Evolutionary conservation across 2,797 vertebrate species (phyloP).

Genomic region (Graptemys geographica): DNA sequence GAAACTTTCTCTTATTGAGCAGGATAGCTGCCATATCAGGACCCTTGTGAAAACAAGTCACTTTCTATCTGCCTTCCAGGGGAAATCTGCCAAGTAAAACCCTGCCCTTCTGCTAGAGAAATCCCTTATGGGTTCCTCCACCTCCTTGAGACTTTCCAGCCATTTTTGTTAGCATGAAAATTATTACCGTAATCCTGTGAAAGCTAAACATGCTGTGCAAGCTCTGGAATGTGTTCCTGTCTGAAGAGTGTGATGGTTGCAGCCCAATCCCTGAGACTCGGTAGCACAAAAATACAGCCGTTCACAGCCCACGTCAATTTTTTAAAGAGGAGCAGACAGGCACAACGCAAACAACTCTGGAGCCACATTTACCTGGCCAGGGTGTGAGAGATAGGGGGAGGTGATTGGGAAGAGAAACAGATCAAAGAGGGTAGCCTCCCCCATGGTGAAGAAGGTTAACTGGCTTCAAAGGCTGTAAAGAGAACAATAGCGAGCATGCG

Average conservation of each 20-base stretch:
- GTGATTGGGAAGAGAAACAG: neutral
- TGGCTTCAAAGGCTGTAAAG: neutral
- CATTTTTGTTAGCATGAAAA: neutral
- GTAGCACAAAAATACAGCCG: neutral
- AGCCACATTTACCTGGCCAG: neutral
- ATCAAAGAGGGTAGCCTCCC: neutral
- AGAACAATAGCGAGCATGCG: accelerated
- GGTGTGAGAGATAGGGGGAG: neutral
- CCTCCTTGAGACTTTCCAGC: neutral
- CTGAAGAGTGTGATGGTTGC: neutral
- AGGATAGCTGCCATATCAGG: neutral
- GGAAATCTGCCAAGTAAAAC: neutral
- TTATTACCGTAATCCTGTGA: neutral
- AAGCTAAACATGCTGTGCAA: neutral
- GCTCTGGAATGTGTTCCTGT: neutral
- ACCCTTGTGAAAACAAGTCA: neutral
- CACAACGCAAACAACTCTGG: neutral
- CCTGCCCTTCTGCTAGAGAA: neutral
- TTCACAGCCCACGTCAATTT: neutral
- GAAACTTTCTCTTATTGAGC: neutral
- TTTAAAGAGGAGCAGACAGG: neutral
- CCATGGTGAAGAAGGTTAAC: neutral
- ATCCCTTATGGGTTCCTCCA: neutral
- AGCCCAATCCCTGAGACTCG: neutral
- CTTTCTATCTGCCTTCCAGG: neutral